Percentiles rank a stretch among this genome's conserved stretches.
Conservation (phyloP, 2,888 invertebrate genomes). For the Agapostemon virescens region DNA sequence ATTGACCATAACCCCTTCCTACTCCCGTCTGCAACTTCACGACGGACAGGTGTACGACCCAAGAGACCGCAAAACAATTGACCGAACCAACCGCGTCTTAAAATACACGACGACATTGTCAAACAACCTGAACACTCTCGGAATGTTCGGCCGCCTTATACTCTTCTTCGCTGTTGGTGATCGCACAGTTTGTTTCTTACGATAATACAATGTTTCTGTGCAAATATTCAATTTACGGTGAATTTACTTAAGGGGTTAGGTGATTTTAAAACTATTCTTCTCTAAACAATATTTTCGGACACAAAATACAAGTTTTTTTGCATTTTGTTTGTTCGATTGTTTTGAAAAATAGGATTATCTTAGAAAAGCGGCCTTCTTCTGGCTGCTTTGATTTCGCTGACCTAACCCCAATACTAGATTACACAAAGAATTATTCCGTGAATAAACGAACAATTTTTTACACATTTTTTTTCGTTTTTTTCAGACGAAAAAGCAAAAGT, state of each 20-base stretch:
- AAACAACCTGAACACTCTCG: neutral
- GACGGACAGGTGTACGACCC: conserved; percentile 71
- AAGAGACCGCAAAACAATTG: conserved; percentile 66
- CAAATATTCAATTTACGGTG: conserved; percentile 21
- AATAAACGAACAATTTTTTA: conserved; percentile 46
- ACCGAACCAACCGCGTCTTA: conserved; percentile 60
- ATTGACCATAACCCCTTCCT: conserved; percentile 80
- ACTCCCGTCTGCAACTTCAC: conserved; percentile 73
- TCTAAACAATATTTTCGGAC: neutral
- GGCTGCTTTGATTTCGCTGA: too few relatives aligned
- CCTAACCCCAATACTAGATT: neutral
- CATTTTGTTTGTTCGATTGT: neutral
- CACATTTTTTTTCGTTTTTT: conserved; percentile 36
- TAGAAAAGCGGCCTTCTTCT: too few relatives aligned
- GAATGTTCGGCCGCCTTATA: conserved; percentile 14
- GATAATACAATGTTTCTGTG: conserved; percentile 22
- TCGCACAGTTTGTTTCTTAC: neutral
- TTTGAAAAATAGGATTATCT: neutral
- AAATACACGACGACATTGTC: conserved; percentile 47
- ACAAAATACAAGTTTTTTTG: neutral
- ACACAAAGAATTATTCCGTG: conserved; percentile 19
- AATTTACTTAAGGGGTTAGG: conserved; percentile 22
- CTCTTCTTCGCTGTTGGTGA: neutral
- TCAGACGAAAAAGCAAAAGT: conserved; percentile 38
- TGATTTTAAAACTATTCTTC: too few relatives aligned